A percentile compares a stretch with the other conserved stretches of the same genome.
Conservation (phyloP, 2,113 vertebrate species). For the Phylloscopus trochilus region DNA sequence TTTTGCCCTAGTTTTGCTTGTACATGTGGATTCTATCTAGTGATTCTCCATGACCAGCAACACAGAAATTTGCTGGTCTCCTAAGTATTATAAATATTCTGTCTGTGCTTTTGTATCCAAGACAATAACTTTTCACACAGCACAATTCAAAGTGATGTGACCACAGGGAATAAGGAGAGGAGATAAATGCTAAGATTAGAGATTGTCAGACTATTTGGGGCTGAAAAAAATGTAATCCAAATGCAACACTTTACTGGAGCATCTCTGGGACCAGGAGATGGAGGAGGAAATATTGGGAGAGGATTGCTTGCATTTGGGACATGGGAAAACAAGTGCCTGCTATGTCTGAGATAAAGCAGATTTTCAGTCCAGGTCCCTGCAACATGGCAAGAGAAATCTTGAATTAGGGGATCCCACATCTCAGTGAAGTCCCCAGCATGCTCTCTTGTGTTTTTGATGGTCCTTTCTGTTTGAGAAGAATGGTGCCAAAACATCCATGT, state of each 20-base stretch:
- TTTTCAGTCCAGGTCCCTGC: background rate
- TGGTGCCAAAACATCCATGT: background rate
- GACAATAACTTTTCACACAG: conserved; percentile 16
- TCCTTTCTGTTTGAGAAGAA: background rate
- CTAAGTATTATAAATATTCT: background rate
- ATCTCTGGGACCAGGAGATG: background rate
- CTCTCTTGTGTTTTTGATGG: background rate
- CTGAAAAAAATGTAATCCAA: background rate
- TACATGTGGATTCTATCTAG: background rate
- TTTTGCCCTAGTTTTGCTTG: background rate
- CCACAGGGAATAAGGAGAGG: background rate
- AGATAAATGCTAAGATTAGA: conserved; percentile 4
- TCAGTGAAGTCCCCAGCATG: background rate
- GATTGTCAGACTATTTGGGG: background rate
- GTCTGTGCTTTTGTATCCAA: background rate
- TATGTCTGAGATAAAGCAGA: background rate
- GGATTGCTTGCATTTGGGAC: background rate
- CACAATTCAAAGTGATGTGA: background rate
- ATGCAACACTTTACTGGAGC: background rate
- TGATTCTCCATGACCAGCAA: background rate
- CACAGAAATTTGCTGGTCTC: background rate
- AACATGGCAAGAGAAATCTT: background rate
- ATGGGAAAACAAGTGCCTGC: background rate
- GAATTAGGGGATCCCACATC: background rate
- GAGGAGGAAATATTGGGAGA: background rate